Evolutionary conservation across 2,113 vertebrate genomes (phyloP), one percentile per base, ranked within the genome.

Genomic region (Numida meleagris): DNA sequence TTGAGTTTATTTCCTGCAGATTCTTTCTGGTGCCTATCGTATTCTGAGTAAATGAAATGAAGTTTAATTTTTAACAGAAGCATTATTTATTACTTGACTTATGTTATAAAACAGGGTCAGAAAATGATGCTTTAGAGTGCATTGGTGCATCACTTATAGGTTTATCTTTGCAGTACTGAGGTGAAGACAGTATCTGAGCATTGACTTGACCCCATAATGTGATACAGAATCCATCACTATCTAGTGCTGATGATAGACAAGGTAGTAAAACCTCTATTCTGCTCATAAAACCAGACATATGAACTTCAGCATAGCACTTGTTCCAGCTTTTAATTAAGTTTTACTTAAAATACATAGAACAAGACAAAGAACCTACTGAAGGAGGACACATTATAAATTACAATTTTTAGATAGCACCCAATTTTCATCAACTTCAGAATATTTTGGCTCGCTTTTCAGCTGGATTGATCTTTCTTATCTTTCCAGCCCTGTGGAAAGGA

Each of bases 401-500:
- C 1, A 31, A 1, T 38, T 5, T 25, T 43, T 42, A 77, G 36
- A 65, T 6, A 71, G 2, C 8, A 58, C 5, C 3, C 1, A 43
- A 5, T 48, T 82, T 8, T 48, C 63, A 21, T 76, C 25, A 27
- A 53, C 51, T 77, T 77, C 12, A 29, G 14, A 65, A 29, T 19
- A 2, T 40, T n/a, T 3, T 66, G 48, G 8, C 5, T 73, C 4
- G n/a, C 2, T 59, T 92, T 65, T n/a, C n/a, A n/a, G n/a, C n/a
- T 29, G 12, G 5, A 57, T 76, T 68, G 21, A 13, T 66, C 88
- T 40, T 91, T 21, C 23, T 50, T 50, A 50, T 50, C 11, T 50
- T 50, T 10, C 20, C 21, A 50, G 48, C 48, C 48, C 9, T 50
- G 48, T 50, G 23, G 48, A 24, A 50, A 24, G 48, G 48, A 23